Base-by-base conservation (phyloP, 1,140 invertebrate species). In the Apolygus lucorum region DNA sequence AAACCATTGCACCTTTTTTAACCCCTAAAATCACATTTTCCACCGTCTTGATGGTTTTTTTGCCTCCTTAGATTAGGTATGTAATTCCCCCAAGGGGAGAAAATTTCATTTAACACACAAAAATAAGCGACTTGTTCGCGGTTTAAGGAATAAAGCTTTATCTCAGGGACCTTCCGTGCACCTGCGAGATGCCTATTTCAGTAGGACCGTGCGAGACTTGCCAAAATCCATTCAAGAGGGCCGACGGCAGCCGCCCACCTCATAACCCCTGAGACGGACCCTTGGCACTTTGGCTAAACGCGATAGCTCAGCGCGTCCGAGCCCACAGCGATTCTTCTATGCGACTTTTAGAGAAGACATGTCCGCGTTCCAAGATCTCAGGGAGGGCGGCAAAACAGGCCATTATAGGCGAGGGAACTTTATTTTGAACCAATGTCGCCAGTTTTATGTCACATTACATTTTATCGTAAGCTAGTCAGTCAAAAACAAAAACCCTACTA, bases 181-280 rank as follows among this genome's bases (percentile, higher is more conserved):
- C 54, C 54, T 59, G 54, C 54, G 54, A 17, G 4, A 13, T 4
- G 22, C 8, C 54, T 59, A 59, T 59, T 59, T 59, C 54, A 59
- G 54, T 59, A 4, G 34, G 8, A 8, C 17, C 54, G 4, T 4
- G 54, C 22, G 22, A 4, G 2, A 4, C 8, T 24, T 59, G 54
- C 54, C 54, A 59, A 59, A 59, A 17, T 21, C 54, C 54, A 59
- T 59, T 59, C 54, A 59, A 59, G 13, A 21, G 54, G 8, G 8
- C 22, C 4, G 54, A 4, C 13, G 54, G n/a, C n/a, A 59, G 11
- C 11, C 54, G 54, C 54, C 54, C 22, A 59, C 2, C 54, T 59
- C 22, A 24, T 24, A 24, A 59, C 4, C 54, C 4, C 54, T 14
- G 4, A 11, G 22, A 59, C 11, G 22, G 54, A 59, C 2, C 54